Conservation (phyloP, 35 echinoderm and acorn worm species). For the Ophiothrix spiculata region DNA sequence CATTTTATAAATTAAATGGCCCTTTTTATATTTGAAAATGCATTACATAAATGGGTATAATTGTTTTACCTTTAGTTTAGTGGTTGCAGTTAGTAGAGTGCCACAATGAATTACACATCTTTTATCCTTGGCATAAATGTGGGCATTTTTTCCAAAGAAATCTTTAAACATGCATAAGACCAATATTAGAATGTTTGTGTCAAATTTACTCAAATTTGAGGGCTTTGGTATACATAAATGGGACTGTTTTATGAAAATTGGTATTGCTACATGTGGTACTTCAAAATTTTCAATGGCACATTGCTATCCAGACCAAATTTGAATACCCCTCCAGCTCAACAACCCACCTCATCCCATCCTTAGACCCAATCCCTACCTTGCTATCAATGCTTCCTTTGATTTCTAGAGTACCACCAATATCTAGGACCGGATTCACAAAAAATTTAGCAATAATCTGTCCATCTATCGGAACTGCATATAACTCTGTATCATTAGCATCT, state of each 20-base stretch:
- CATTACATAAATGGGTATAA: no score
- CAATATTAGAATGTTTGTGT: not conserved
- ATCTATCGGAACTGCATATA: not conserved
- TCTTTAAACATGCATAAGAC: no score
- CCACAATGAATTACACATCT: no score
- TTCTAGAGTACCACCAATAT: slow-evolving; percentile 40
- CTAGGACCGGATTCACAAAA: slow-evolving; percentile 32
- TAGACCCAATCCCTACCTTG: not conserved
- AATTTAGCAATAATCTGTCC: slow-evolving; percentile 29
- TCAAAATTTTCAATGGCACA: no score
- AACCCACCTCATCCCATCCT: no score
- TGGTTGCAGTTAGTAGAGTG: no score
- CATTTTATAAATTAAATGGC: no score
- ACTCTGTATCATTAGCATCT: slow-evolving; percentile 20
- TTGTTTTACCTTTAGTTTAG: no score
- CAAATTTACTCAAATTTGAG: not conserved
- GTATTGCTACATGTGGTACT: not conserved
- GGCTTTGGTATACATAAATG: not conserved
- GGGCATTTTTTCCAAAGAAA: no score
- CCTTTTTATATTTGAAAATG: no score
- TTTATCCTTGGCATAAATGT: no score
- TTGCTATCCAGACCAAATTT: not conserved
- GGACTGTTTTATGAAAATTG: not conserved
- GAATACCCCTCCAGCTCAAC: not conserved
- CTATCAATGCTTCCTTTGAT: not conserved